Evolutionary conservation across 2,113 vertebrate species (phyloP).

Genomic region (Arenaria interpres): DNA sequence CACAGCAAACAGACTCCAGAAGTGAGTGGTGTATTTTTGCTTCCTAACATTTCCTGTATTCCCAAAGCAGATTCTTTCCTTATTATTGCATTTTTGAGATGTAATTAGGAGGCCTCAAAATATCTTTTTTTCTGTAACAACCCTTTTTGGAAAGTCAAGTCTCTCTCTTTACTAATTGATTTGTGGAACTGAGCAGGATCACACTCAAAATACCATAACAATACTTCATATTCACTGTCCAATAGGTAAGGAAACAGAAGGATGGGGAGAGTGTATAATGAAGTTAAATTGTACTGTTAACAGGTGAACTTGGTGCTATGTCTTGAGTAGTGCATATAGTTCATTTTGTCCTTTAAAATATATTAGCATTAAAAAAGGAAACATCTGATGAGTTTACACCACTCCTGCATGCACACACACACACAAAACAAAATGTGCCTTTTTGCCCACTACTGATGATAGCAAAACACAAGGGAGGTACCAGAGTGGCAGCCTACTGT

Average conservation of each 20-base stretch:
- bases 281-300: not conserved
- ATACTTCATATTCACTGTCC: not conserved
- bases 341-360: not conserved
- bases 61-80: not conserved
- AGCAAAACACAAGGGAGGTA: not conserved
- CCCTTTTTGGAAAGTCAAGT: not conserved
- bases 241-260: not conserved
- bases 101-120: slow-evolving; percentile 12
- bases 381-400: not conserved
- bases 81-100: not conserved
- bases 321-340: not conserved
- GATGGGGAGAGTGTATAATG: not conserved
- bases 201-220: not conserved
- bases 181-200: not conserved
- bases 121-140: not conserved
- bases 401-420: accelerated
- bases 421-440: not conserved
- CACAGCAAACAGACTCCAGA: not conserved
- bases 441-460: not conserved
- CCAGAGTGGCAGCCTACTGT: not conserved
- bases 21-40: not conserved
- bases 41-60: not conserved
- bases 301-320: not conserved
- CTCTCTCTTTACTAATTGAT: not conserved
- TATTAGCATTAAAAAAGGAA: not conserved